Percentiles rank a stretch among this genome's conserved stretches.
Evolutionary conservation across 2,113 vertebrate genomes (phyloP).

Genomic region (Todiramphus chloris): DNA sequence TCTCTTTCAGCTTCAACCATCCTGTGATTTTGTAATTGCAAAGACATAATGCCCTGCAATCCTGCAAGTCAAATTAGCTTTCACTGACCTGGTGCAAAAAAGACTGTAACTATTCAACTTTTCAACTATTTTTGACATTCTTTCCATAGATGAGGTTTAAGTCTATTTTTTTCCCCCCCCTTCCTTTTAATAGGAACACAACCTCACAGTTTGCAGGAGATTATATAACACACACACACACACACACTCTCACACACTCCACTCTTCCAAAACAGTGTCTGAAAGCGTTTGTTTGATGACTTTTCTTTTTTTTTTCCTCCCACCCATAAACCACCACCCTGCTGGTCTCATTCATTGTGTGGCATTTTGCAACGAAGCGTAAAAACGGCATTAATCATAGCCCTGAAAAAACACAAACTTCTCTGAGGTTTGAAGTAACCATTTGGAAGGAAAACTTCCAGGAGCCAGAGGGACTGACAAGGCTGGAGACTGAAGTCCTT

Average conservation of each 20-base stretch:
- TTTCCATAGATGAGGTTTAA: slow-evolving; percentile 34
- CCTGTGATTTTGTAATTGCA: background rate
- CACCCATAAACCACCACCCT: slow-evolving; percentile 26
- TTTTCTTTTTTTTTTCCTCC: background rate
- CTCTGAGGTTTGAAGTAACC: slow-evolving; percentile 58
- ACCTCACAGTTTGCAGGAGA: background rate
- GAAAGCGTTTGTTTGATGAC: slow-evolving; percentile 18
- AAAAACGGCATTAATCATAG: slow-evolving; percentile 64
- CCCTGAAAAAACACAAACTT: slow-evolving; percentile 52
- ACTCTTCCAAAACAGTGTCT: slow-evolving; percentile 13
- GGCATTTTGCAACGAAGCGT: slow-evolving; percentile 43
- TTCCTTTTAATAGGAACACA: background rate
- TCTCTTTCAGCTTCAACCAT: background rate
- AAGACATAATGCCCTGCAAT: background rate
- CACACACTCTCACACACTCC: background rate
- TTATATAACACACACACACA: background rate
- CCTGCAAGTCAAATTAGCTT: background rate
- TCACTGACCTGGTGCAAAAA: background rate
- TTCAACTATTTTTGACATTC: slow-evolving; percentile 18
- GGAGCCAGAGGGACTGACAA: slow-evolving; percentile 51
- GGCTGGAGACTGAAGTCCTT: slow-evolving; percentile 45
- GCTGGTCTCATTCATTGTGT: slow-evolving; percentile 58
- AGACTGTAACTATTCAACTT: slow-evolving; percentile 16
- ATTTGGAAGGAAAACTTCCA: slow-evolving; percentile 63
- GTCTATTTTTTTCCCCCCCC: background rate